Percentiles rank a stretch among this genome's conserved stretches.
Evolutionary conservation across 2,888 invertebrate species (phyloP).

Genomic region (Plebejus anna): DNA sequence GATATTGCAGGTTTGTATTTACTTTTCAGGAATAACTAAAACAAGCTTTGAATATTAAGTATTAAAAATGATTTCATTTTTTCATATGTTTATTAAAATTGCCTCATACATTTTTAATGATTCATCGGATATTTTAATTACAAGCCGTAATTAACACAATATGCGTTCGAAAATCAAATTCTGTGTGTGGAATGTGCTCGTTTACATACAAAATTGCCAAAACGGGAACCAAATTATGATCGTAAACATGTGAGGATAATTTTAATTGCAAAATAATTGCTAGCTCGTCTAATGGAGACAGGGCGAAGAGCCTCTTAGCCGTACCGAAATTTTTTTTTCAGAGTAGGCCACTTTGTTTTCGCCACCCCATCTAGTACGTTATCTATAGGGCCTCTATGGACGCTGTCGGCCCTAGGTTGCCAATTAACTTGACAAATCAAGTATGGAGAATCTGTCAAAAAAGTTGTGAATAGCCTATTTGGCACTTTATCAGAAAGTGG

Average conservation of each 20-base stretch:
- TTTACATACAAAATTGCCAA: background rate
- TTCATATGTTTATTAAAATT: background rate
- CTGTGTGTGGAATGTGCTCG: background rate
- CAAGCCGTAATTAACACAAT: background rate
- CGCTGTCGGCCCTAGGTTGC: no score
- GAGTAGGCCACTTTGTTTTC: no score
- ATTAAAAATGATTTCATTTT: no score
- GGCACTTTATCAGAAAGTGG: no score
- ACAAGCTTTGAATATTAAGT: no score
- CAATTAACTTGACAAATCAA: no score
- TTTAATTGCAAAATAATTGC: conserved; percentile 18
- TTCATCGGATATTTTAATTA: background rate
- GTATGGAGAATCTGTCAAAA: no score
- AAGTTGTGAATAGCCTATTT: no score
- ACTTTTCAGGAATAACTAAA: background rate
- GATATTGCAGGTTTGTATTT: background rate
- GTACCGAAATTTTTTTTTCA: no score
- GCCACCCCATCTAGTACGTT: no score
- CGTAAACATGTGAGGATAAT: conserved; percentile 1
- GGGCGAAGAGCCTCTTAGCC: no score
- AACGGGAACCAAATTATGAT: background rate
- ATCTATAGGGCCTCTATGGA: no score
- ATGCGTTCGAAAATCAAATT: background rate
- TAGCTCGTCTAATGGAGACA: background rate
- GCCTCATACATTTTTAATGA: background rate